Evolutionary conservation across 1,140 invertebrate species (phyloP).

Genomic region (Pseudomyrmex concolor): DNA sequence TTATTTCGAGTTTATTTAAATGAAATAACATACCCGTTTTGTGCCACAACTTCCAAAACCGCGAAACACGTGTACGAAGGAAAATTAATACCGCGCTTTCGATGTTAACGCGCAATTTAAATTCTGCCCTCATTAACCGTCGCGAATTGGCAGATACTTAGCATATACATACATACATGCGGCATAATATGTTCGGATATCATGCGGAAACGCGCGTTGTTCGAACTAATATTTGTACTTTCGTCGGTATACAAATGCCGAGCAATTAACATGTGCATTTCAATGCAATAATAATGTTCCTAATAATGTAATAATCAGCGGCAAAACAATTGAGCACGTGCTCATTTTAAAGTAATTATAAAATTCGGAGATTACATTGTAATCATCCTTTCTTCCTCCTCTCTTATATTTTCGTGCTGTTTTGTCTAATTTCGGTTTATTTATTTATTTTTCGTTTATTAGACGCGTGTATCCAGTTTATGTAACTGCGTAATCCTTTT

Average conservation of each 20-base stretch:
- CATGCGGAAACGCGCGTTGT: slow-evolving; percentile 26
- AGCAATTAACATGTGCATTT: slow-evolving; percentile 44
- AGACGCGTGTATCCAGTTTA: no score
- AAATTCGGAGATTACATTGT: neutral
- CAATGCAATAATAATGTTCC: slow-evolving; percentile 20
- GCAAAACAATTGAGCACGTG: neutral
- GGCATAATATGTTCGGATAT: slow-evolving; percentile 44
- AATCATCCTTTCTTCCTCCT: no score
- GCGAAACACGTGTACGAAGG: neutral
- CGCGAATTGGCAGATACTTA: slow-evolving; percentile 28
- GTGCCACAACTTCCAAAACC: neutral
- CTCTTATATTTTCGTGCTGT: no score
- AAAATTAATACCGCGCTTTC: slow-evolving; percentile 29
- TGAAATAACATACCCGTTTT: neutral
- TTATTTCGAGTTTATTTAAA: neutral
- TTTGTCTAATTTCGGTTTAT: no score
- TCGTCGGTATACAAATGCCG: slow-evolving; percentile 34
- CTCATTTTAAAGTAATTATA: slow-evolving; percentile 14
- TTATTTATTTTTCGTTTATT: no score
- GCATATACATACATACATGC: slow-evolving; percentile 46
- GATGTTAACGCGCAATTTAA: slow-evolving; percentile 34
- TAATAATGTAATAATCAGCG: neutral
- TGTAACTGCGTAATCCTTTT: no score
- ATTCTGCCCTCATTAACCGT: slow-evolving; percentile 36
- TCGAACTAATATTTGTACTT: slow-evolving; percentile 27